These are phyloP conservation scores for Lepidochitona cinerea DNA, from an alignment of 2,888 invertebrate species.

Conservation along the genomic window DNA sequence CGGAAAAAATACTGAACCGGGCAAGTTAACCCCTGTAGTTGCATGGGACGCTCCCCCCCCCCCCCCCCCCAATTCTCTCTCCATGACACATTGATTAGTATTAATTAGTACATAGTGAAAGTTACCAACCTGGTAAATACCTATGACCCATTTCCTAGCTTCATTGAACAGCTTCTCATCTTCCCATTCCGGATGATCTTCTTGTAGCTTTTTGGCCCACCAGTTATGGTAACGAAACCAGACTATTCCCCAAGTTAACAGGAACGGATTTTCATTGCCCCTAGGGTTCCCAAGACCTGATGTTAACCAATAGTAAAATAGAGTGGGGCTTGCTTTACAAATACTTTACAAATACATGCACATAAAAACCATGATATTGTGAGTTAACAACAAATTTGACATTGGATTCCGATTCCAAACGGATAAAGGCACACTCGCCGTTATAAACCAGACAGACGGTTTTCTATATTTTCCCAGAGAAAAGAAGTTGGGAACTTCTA, in stretches of 20 bases:
- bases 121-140: conserved; percentile 94
- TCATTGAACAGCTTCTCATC: conserved; percentile 96
- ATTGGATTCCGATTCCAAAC: background rate
- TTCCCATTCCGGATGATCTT: conserved; percentile 90
- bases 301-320: conserved; percentile 10
- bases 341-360: no score
- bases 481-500: no score
- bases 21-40: no score
- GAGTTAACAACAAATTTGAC: background rate
- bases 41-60: no score
- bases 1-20: no score
- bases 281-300: conserved; percentile 96
- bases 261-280: conserved; percentile 97
- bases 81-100: no score
- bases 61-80: no score
- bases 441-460: no score
- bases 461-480: no score
- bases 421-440: no score
- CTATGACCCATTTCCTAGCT: conserved; percentile 90
- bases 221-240: conserved; percentile 97
- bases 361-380: background rate
- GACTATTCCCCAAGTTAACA: conserved; percentile 92
- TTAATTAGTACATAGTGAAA: no score
- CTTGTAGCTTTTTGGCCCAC: conserved; percentile 76
- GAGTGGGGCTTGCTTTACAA: no score